Conservation (phyloP, 92 coral and sea anemone species). For the Heliopora coerulea region DNA sequence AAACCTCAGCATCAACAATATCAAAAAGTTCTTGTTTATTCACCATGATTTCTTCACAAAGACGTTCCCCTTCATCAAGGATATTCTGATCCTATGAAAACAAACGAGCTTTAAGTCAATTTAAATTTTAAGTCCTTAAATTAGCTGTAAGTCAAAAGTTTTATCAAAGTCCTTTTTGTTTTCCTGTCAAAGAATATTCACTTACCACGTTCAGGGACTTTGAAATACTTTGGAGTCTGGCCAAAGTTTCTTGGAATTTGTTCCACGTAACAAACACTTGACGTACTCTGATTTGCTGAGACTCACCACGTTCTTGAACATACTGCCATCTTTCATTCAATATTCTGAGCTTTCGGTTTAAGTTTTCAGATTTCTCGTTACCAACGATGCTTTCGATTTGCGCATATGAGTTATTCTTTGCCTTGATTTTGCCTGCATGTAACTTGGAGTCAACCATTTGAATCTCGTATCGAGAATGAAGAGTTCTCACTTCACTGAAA, state of each 20-base stretch:
- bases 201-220: constrained; percentile 12
- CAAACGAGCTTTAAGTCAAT: too few species aligned
- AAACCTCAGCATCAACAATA: constrained; percentile 3
- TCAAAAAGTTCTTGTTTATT: constrained; percentile 8
- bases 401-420: constrained; percentile 6
- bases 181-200: too few species aligned
- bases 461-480: constrained; percentile 5
- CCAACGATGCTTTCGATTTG: constrained; percentile 11
- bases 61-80: constrained; percentile 13
- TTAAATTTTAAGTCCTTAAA: too few species aligned
- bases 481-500: constrained; percentile 59
- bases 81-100: constrained; percentile 12
- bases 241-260: constrained; percentile 16
- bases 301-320: constrained; percentile 29
- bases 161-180: too few species aligned
- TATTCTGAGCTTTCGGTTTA: constrained; percentile 6
- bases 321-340: constrained; percentile 25
- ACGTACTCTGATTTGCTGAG: constrained; percentile 18
- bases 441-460: constrained; percentile 31
- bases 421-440: constrained; percentile 20
- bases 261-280: constrained; percentile 32
- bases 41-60: constrained; percentile 14
- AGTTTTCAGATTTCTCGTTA: constrained; percentile 1
- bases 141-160: too few species aligned
- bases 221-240: constrained; percentile 6